A percentile compares a stretch with the other conserved stretches of the same genome.
Evolutionary conservation across 2,113 vertebrate species (phyloP).

Genomic region (Neodon shergylaensis): DNA sequence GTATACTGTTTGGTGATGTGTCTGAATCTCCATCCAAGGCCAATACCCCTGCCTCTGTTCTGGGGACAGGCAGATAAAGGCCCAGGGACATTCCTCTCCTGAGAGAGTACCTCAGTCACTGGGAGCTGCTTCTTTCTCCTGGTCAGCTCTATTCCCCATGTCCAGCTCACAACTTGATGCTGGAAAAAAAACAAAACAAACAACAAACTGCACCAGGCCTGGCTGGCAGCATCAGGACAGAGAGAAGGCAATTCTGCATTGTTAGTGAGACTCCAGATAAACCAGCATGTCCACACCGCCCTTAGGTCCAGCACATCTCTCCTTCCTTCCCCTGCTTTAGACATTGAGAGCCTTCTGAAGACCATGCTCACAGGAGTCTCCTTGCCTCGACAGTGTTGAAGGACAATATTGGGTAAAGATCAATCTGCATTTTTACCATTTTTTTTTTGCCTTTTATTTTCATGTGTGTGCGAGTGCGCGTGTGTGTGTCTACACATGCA

Average conservation of each 20-base stretch:
- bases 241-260: not conserved
- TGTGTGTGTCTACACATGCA: not conserved
- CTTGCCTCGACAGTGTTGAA: not conserved
- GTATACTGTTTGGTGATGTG: not conserved
- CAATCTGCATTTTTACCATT: not conserved
- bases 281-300: not conserved
- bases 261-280: not conserved
- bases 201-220: not conserved
- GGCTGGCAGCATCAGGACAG: not conserved
- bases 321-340: not conserved
- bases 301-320: not conserved
- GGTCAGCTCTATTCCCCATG: not conserved
- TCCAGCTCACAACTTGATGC: not conserved
- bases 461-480: fast-evolving
- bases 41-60: not conserved
- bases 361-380: not conserved
- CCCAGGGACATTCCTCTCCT: not conserved
- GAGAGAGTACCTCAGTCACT: not conserved
- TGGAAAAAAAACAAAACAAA: not conserved
- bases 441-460: conserved; percentile 41
- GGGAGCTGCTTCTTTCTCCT: not conserved
- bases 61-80: not conserved
- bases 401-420: not conserved
- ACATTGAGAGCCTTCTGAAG: not conserved
- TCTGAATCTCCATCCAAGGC: not conserved